These are phyloP conservation scores for Latrodectus hesperus DNA, from an alignment of 2,888 invertebrate genomes.

Conservation along the genomic window DNA sequence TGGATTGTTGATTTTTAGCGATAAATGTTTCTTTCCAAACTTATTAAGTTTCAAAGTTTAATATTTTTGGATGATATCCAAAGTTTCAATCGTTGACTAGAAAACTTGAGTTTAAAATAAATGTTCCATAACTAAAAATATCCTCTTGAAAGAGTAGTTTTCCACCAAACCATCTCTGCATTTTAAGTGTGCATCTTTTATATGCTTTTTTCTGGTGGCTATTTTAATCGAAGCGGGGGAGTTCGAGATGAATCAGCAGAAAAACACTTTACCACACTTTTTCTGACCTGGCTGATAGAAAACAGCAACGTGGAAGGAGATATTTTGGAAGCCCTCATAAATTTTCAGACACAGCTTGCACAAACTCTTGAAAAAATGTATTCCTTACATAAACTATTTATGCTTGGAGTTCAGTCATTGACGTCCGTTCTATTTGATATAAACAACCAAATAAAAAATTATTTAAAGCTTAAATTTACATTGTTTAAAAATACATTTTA, in stretches of 20 bases:
- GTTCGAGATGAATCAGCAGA: slow-evolving; percentile 47
- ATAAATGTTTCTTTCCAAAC: neutral
- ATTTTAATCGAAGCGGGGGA: slow-evolving; percentile 64
- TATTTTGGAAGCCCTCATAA: too few relatives aligned
- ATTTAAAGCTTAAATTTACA: too few relatives aligned
- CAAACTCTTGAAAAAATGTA: too few relatives aligned
- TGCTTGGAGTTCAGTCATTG: too few relatives aligned
- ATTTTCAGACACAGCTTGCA: too few relatives aligned
- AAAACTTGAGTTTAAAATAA: slow-evolving; percentile 18
- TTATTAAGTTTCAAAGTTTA: slow-evolving; percentile 3
- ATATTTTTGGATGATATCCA: slow-evolving; percentile 35
- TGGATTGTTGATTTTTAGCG: too few relatives aligned
- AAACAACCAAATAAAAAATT: too few relatives aligned
- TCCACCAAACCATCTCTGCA: slow-evolving; percentile 33
- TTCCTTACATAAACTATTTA: too few relatives aligned
- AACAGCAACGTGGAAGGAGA: slow-evolving; percentile 7
- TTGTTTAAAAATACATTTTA: too few relatives aligned
- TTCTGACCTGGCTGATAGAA: slow-evolving; percentile 15
- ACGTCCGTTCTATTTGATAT: too few relatives aligned
- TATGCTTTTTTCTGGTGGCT: slow-evolving; percentile 18
- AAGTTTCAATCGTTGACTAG: slow-evolving; percentile 19
- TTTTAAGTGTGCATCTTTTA: slow-evolving; percentile 41
- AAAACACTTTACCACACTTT: slow-evolving; percentile 9
- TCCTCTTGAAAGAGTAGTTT: slow-evolving; percentile 9
- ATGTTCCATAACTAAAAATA: slow-evolving; percentile 52